Percentiles rank a stretch among this genome's conserved stretches.
Evolutionary conservation across 2,888 invertebrate genomes (phyloP).

Genomic region (Lasioglossum figueresi): DNA sequence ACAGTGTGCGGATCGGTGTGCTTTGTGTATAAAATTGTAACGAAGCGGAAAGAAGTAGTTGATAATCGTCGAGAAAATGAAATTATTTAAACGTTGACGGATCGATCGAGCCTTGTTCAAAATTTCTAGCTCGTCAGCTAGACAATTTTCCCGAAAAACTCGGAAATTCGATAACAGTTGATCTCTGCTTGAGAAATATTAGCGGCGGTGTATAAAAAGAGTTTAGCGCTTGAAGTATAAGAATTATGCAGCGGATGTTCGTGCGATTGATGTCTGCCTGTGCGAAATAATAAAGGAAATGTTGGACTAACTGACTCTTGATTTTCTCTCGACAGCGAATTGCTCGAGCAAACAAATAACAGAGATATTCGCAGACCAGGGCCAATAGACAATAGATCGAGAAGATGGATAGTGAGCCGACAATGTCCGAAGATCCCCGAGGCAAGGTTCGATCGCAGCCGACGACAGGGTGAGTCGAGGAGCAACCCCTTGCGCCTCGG

Average conservation of each 20-base stretch:
- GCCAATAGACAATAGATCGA: not conserved
- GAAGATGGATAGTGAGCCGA: not conserved
- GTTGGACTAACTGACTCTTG: not conserved
- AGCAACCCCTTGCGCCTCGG: conserved; percentile 39
- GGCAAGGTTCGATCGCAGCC: conserved; percentile 59
- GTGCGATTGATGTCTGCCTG: not conserved
- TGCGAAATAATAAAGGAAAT: not conserved
- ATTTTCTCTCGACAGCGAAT: not conserved
- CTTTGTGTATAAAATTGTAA: conserved; percentile 47
- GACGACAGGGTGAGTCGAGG: conserved; percentile 52
- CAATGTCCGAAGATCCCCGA: not conserved
- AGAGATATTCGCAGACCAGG: not conserved
- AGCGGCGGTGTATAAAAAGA: not conserved
- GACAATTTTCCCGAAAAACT: not conserved
- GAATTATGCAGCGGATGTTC: not conserved
- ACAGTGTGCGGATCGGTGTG: conserved; percentile 53
- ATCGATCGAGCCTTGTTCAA: conserved; percentile 44
- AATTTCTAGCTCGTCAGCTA: conserved; percentile 10
- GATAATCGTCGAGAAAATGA: conserved; percentile 24
- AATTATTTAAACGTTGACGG: conserved; percentile 38
- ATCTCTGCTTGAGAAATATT: conserved; percentile 2
- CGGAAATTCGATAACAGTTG: conserved; percentile 11
- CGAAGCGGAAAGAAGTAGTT: conserved; percentile 20
- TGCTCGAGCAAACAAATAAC: not conserved
- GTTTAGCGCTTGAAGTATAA: not conserved